Percentiles rank a stretch among this genome's conserved stretches.
Conservation (phyloP, 2,113 vertebrate genomes). For the Xiphophorus hellerii region DNA sequence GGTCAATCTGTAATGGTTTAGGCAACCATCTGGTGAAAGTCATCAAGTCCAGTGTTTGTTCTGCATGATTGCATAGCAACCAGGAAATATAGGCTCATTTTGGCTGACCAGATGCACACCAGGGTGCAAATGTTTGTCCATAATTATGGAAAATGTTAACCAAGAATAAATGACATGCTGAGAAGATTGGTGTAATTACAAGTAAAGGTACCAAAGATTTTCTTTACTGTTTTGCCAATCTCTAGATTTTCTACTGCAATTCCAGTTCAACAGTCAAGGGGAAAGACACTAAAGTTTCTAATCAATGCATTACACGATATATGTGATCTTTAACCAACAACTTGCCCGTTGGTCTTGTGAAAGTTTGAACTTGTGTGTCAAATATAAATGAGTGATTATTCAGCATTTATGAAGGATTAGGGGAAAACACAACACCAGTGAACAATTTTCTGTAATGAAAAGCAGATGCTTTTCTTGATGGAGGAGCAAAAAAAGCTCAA, state of each 20-base stretch:
- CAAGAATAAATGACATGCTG: constrained; percentile 25
- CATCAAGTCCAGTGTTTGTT: constrained; percentile 50
- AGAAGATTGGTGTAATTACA: not conserved
- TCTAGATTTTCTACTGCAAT: not conserved
- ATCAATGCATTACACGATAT: constrained; percentile 26
- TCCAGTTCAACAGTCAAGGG: not conserved
- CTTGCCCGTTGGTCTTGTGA: constrained; percentile 42
- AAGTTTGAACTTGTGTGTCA: constrained; percentile 49
- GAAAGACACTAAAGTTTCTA: constrained; percentile 12
- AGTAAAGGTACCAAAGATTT: not conserved
- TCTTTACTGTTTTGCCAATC: not conserved
- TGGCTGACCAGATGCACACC: constrained; percentile 46
- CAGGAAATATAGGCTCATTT: constrained; percentile 56
- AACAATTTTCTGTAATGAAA: constrained; percentile 25
- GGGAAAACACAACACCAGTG: constrained; percentile 20
- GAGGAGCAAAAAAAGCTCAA: constrained; percentile 10
- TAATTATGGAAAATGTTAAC: constrained; percentile 41
- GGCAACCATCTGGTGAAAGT: constrained; percentile 37
- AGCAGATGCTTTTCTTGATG: constrained; percentile 1
- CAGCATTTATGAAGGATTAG: constrained; percentile 49
- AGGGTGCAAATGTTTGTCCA: constrained; percentile 26
- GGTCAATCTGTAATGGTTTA: constrained; percentile 32
- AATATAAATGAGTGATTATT: constrained; percentile 67
- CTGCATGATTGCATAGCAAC: constrained; percentile 50
- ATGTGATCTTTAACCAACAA: constrained; percentile 43